Evolutionary conservation across 2,113 vertebrate genomes (phyloP), one percentile per base, ranked within the genome.

Genomic region (Labeo catla): DNA sequence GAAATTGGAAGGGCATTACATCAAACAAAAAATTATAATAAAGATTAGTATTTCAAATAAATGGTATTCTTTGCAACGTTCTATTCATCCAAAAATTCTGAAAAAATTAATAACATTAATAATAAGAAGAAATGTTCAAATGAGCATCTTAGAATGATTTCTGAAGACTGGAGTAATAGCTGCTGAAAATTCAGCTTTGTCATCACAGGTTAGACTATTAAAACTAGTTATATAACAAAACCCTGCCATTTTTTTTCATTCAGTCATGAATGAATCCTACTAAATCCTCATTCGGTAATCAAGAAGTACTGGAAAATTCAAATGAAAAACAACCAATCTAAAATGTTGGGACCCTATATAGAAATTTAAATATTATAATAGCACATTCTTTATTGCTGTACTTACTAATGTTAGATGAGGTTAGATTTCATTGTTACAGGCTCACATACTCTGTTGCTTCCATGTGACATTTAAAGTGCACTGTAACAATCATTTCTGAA

Each of bases 401-500:
- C 19, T 28, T 47, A 8, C 21, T 43, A 15, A 6, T 34, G 49
- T 34, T 34, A 28, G 7, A 28, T 16, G n/a, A 52, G n/a, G 47
- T 52, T 16, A 9, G 15, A 76, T 76, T 43, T 6, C 10, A 47
- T 47, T 74, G 43, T 50, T 76, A 16, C 49, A 16, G 10, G 34
- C 8, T 77, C 0, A 28, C 13, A 10, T 52, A 47, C 49, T 68
- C 13, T 12, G 28, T 34, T 50, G 43, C 9, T 65, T 66, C 50
- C 16, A 8, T 68, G 61, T 39, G 47, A 70, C 23, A 81, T 66
- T 81, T 66, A 50, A 81, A 19, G 23, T 81, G 79, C 61, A 50
- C 43, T 66, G 23, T 23, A 81, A 16, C 61, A 65, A 49, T 81
- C 13, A 15, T 61, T 81, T 15, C 57, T 23, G 3, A 49, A 52